Base-by-base conservation (phyloP, 2,113 vertebrate species). In the Labrus mixtus region DNA sequence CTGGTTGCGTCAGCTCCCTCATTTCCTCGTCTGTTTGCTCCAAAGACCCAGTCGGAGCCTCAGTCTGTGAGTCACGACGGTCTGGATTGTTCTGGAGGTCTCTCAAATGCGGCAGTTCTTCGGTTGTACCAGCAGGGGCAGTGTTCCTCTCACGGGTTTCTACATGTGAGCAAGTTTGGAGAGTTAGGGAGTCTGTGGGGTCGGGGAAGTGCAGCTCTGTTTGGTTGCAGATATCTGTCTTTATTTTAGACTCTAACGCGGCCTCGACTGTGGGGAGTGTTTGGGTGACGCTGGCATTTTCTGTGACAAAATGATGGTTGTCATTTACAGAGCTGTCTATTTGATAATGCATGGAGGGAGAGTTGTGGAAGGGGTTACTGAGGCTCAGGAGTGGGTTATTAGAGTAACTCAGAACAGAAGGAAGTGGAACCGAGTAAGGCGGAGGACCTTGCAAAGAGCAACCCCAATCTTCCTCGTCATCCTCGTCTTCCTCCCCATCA, bases 321-420 rank as follows among this genome's bases (percentile, higher is more conserved):
- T 85, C 74, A 6, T n/a, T 73, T 0, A 36, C 59, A 6, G 79
- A 91, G 84, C 92, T 92, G 59, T 96, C 95, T 83, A 92, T 95
- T 90, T 95, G 95, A 91, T 97, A 96, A 88, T 94, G 93, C 63
- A 95, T 88, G 57, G 95, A 91, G 79, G 95, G 92, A 74, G 89
- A 91, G 90, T 82, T 89, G 76, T 95, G 96, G 89, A 95, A 96
- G 45, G 96, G 92, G 90, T 93, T 93, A 15, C 93, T 46, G 80
- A 95, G 95, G 87, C 92, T 91, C 85, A 96, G 93, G 51, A 95
- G 96, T 0, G 93, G 83, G 90, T 93, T 93, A 55, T 95, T 95
- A 2, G 96, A 95, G 79, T 97, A 98, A 73, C 96, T 96, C 66
- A 97, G 92, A 63, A 96, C 95, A 2, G 96, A 96, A 19, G 96